phyloP scores from a whole-genome alignment of 2,113 vertebrate genomes.

The Sorex fumeus region DNA sequence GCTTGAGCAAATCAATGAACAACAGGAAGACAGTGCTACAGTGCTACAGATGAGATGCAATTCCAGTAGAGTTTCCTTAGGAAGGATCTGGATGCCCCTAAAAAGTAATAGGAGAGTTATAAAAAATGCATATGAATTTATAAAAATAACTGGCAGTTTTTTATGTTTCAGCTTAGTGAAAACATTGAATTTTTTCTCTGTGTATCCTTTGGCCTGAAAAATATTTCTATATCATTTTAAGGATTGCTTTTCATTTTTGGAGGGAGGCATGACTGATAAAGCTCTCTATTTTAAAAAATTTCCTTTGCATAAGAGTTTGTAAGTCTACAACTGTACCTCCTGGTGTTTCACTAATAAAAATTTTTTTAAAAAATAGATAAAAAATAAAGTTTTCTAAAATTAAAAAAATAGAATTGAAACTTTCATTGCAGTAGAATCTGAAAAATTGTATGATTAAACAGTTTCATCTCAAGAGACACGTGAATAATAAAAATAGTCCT shows the following conservation, averaged over 20 bases:
- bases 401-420: constrained; percentile 33
- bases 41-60: constrained; percentile 57
- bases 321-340: no score
- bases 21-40: no score
- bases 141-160: constrained; percentile 58
- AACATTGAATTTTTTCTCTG: constrained; percentile 14
- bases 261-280: no score
- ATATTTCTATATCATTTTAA: no score
- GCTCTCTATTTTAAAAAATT: background rate
- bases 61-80: constrained; percentile 63
- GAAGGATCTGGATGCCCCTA: constrained; percentile 3
- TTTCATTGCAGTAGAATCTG: constrained; percentile 17
- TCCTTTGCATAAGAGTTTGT: background rate
- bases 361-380: no score
- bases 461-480: background rate
- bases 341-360: no score
- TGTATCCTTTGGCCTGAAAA: constrained; percentile 61
- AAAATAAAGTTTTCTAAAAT: no score
- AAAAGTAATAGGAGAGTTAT: constrained; percentile 7
- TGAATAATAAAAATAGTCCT: constrained; percentile 41
- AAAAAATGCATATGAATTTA: constrained; percentile 19
- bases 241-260: no score
- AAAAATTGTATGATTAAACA: constrained; percentile 20
- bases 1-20: no score
- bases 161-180: constrained; percentile 22